phyloP scores from a whole-genome alignment of 2,797 vertebrate genomes.

The Sebastes vulpes region DNA sequence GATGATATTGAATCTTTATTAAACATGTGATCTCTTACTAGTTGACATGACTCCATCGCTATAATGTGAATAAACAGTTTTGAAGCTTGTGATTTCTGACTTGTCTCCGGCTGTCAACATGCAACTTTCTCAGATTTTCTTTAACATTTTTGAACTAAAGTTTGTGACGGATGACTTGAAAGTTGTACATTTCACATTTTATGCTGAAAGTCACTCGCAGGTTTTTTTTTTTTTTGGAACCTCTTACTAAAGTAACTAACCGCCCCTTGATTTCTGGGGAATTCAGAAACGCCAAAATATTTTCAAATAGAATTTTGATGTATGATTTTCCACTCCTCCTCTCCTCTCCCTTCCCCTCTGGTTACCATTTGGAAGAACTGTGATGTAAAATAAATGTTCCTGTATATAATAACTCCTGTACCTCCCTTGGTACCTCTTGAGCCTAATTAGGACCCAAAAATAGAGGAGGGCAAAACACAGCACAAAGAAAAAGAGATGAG shows the following conservation, averaged over 20 bases:
- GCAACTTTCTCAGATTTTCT: conserved; percentile 29
- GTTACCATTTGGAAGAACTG: neutral
- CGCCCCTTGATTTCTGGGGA: conserved; percentile 21
- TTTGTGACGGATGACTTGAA: conserved; percentile 63
- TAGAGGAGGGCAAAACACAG: conserved; percentile 48
- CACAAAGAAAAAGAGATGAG: conserved; percentile 47
- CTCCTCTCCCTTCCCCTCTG: neutral
- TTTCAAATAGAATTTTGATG: conserved; percentile 33
- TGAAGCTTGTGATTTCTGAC: conserved; percentile 16
- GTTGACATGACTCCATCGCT: neutral
- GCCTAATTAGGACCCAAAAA: conserved; percentile 74
- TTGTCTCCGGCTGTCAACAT: conserved; percentile 27
- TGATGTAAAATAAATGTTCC: neutral
- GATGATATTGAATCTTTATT: neutral
- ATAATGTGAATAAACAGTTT: neutral
- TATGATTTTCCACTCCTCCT: neutral
- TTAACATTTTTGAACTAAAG: conserved; percentile 55
- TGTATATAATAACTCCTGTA: conserved; percentile 34
- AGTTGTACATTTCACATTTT: conserved; percentile 52
- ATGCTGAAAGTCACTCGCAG: conserved; percentile 42
- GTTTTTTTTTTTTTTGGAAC: conserved; percentile 1
- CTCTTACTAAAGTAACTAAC: conserved; percentile 23
- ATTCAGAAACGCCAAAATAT: conserved; percentile 41
- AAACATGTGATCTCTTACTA: neutral
- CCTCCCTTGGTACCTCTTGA: conserved; percentile 63